Conservation (phyloP, 2,113 vertebrate genomes). For the Monopterus albus region DNA sequence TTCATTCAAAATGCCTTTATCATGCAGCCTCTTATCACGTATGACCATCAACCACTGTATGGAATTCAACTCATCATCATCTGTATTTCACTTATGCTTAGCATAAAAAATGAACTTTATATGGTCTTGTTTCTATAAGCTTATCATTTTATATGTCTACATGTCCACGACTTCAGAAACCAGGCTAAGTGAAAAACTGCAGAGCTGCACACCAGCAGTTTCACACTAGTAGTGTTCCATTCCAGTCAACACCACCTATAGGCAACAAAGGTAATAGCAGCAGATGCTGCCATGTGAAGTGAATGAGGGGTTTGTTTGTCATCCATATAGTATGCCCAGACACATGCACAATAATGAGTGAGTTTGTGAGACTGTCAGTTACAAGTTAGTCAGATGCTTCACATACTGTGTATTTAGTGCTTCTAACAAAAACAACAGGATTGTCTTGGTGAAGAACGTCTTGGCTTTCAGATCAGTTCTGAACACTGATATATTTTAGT, state of each 20-base stretch:
- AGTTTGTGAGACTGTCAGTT: neutral
- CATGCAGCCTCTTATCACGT: neutral
- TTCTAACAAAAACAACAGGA: too few species aligned
- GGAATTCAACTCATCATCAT: neutral
- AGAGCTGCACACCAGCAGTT: neutral
- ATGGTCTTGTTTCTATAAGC: neutral
- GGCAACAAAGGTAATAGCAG: conserved; percentile 1
- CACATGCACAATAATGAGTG: too few species aligned
- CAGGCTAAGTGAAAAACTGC: neutral
- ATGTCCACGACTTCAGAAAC: neutral
- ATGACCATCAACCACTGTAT: conserved; percentile 17
- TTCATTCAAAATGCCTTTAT: conserved; percentile 6
- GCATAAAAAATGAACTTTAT: neutral
- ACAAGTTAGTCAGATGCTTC: neutral
- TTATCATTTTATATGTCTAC: neutral
- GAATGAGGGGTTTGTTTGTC: too few species aligned
- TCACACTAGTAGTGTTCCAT: neutral
- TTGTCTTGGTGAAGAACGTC: too few species aligned
- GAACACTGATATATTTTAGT: neutral
- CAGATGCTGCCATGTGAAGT: neutral
- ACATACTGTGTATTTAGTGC: too few species aligned
- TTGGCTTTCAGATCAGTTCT: neutral
- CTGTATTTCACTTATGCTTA: neutral
- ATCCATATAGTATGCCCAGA: too few species aligned
- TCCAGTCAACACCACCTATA: neutral